Evolutionary conservation across 1,140 invertebrate genomes (phyloP).

Genomic region (Leptopilina clavipes): DNA sequence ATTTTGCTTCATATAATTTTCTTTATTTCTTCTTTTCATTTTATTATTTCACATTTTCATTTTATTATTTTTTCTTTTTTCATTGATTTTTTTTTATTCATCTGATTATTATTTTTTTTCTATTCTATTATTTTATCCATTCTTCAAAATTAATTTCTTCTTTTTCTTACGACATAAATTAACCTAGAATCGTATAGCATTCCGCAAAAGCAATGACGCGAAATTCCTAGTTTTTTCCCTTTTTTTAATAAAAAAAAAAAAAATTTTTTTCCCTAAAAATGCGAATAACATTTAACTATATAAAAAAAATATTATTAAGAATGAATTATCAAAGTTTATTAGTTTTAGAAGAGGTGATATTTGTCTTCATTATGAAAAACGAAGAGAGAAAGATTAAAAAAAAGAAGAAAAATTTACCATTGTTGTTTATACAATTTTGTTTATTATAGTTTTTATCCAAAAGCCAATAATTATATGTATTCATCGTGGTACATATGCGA

Average conservation of each 20-base stretch:
- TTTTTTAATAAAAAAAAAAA: not conserved
- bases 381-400: not conserved
- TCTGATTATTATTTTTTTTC: no score
- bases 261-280: constrained; percentile 6
- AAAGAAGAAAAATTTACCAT: not conserved
- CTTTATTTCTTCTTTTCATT: no score
- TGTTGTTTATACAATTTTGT: constrained; percentile 20
- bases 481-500: constrained; percentile 24
- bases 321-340: not conserved
- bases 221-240: constrained; percentile 23
- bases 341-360: not conserved
- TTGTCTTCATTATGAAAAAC: not conserved
- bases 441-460: constrained; percentile 8
- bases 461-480: constrained; percentile 22
- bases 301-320: not conserved
- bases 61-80: no score
- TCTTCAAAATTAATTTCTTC: not conserved
- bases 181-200: constrained; percentile 17
- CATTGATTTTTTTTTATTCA: no score
- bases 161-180: not conserved
- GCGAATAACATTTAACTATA: not conserved
- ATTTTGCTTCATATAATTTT: no score
- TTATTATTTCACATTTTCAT: no score
- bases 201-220: constrained; percentile 22
- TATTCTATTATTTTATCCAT: no score